A percentile compares a stretch with the other conserved stretches of the same genome.
These are phyloP conservation scores for Gallinago nigripennis DNA, from an alignment of 2,797 vertebrate genomes.

Conservation along the genomic window DNA sequence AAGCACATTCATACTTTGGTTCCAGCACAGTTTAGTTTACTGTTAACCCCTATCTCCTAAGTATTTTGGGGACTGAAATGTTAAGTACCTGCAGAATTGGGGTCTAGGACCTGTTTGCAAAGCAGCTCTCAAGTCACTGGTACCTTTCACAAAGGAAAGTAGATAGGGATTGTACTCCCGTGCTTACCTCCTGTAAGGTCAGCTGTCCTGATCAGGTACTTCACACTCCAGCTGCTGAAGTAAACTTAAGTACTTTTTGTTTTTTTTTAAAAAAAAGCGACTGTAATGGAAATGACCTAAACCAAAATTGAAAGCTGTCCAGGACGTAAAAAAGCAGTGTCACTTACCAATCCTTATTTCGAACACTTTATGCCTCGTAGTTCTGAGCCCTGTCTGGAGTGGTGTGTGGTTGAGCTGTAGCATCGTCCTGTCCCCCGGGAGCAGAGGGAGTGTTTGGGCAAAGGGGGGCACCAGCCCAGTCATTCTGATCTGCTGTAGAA, in stretches of 20 bases:
- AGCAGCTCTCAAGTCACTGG: background rate
- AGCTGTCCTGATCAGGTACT: background rate
- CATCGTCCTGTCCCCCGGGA: background rate
- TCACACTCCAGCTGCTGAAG: background rate
- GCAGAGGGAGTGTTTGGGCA: background rate
- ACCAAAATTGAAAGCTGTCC: background rate
- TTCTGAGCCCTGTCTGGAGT: background rate
- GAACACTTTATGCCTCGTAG: fast-evolving
- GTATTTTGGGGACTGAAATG: background rate
- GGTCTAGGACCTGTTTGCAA: background rate
- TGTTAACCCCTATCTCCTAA: background rate
- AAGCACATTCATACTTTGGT: fast-evolving
- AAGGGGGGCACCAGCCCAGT: background rate
- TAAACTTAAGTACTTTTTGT: fast-evolving
- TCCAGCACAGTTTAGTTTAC: background rate
- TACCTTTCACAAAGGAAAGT: no score
- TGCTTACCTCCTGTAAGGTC: no score
- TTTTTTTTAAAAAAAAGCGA: background rate
- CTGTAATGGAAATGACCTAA: background rate
- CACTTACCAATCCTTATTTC: fast-evolving
- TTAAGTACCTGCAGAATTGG: background rate
- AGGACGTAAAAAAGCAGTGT: background rate
- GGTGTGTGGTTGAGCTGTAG: background rate
- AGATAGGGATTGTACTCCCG: fast-evolving
- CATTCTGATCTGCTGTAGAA: fast-evolving